Base-by-base conservation (phyloP, 2,797 vertebrate genomes). In the Pangasius larnaudii region DNA sequence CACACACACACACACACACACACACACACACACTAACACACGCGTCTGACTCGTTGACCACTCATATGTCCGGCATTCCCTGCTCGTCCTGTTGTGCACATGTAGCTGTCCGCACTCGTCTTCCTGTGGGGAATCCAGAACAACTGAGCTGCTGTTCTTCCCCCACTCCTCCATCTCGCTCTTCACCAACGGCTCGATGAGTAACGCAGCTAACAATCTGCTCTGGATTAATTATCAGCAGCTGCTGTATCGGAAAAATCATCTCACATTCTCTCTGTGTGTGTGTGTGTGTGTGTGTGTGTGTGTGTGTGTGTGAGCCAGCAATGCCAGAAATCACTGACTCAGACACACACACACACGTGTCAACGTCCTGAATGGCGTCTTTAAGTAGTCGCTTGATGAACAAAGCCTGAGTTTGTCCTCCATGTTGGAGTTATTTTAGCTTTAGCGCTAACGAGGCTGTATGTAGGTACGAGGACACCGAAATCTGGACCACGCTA, bases 41-140 rank as follows among this genome's bases (percentile, higher is more conserved):
- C 16, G n/a, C 16, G 19, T 53, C 14, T 78, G n/a, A 49, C 59
- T 65, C 81, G 67, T 24, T 56, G 46, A 56, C 24, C 67, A 46
- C 39, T 46, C 80, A 63, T 82, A 63, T 46, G 39, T 82, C 80
- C 39, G 24, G 58, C 58, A 46, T 82, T 82, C 79, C 19, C 30
- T 24, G 30, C 89, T 78, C 82, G 90, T 88, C 89, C 89, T 56
- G 65, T 89, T 89, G 89, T 90, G 85, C 67, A 56, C 56, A 77
- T 71, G 67, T 67, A 87, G 72, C 82, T 87, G 84, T 75, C 80
- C 82, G 59, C 86, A 87, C 69, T 49, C 87, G 10, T 81, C 74
- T 91, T 89, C 87, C 90, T 77, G 51, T 87, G 80, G 91, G 88
- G 90, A 87, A 88, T 59, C 53, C 53, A 18, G 49, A 42, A 74